Conservation (phyloP, 2,113 vertebrate genomes). For the Aegotheles bennettii region DNA sequence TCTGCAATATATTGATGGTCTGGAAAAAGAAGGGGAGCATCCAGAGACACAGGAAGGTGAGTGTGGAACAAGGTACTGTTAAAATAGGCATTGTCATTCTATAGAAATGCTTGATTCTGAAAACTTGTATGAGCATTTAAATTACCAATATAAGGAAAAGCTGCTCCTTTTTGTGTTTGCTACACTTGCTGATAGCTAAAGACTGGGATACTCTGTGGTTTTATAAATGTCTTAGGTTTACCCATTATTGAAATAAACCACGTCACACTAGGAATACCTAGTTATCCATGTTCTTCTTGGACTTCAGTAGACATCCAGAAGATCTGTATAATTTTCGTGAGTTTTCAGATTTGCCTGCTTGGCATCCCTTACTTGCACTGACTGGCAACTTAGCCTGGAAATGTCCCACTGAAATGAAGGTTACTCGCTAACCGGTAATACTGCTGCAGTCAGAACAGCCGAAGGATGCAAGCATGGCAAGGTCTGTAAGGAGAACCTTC, state of each 20-base stretch:
- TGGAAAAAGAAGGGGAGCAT: slow-evolving; percentile 53
- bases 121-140: not conserved
- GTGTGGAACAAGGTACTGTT: not conserved
- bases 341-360: not conserved
- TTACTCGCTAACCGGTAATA: not conserved
- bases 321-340: not conserved
- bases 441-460: not conserved
- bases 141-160: not conserved
- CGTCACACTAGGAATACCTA: not conserved
- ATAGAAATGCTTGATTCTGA: not conserved
- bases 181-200: not conserved
- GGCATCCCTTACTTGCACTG: not conserved
- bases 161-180: not conserved
- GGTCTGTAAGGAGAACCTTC: not conserved
- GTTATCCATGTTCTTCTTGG: not conserved
- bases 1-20: slow-evolving; percentile 65
- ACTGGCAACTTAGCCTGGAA: not conserved
- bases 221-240: not conserved
- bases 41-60: slow-evolving; percentile 68
- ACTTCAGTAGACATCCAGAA: not conserved
- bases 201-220: not conserved
- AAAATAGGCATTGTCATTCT: not conserved
- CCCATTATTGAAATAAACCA: not conserved
- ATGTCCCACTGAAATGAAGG: not conserved
- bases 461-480: not conserved